Evolutionary conservation across 2,113 vertebrate species (phyloP).

Genomic region (Monopterus albus): DNA sequence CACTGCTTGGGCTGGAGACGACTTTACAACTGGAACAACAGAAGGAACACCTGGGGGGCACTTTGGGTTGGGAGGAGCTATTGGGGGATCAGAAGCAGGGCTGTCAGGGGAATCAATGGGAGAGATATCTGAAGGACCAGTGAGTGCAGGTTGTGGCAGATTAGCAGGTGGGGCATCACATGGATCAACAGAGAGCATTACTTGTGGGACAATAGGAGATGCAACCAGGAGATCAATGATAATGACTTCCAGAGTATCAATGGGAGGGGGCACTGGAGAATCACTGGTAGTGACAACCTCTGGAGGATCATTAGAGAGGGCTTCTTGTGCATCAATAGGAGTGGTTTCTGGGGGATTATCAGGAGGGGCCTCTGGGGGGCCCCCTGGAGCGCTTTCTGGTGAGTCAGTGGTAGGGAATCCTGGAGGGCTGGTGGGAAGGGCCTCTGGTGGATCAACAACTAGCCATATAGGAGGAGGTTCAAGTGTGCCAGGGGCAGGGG

Average conservation of each 20-base stretch:
- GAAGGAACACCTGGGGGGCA: conserved; percentile 35
- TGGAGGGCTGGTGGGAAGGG: conserved; percentile 44
- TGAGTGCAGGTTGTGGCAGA: conserved; percentile 37
- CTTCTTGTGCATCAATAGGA: conserved; percentile 41
- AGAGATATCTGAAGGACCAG: conserved; percentile 48
- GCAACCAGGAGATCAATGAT: conserved; percentile 49
- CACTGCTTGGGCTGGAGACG: conserved; percentile 64
- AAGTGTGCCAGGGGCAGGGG: conserved; percentile 42
- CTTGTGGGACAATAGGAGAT: conserved; percentile 52
- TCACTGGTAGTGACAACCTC: conserved; percentile 26
- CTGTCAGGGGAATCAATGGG: conserved; percentile 64
- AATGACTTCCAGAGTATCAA: conserved; percentile 47
- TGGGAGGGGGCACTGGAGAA: conserved; percentile 51
- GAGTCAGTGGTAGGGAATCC: conserved; percentile 40
- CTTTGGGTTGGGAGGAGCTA: conserved; percentile 44
- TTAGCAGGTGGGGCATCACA: conserved; percentile 37
- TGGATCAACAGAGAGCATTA: conserved; percentile 25
- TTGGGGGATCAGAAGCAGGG: conserved; percentile 45
- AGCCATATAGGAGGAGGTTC: conserved; percentile 53
- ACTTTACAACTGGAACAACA: conserved; percentile 58
- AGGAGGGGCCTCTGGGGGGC: conserved; percentile 9
- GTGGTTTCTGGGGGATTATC: conserved; percentile 24
- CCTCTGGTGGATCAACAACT: conserved; percentile 46
- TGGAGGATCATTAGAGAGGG: conserved; percentile 43
- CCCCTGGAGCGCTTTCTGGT: not conserved